Evolutionary conservation across 2,888 invertebrate genomes (phyloP).

Genomic region (Daptonema setosum): DNA sequence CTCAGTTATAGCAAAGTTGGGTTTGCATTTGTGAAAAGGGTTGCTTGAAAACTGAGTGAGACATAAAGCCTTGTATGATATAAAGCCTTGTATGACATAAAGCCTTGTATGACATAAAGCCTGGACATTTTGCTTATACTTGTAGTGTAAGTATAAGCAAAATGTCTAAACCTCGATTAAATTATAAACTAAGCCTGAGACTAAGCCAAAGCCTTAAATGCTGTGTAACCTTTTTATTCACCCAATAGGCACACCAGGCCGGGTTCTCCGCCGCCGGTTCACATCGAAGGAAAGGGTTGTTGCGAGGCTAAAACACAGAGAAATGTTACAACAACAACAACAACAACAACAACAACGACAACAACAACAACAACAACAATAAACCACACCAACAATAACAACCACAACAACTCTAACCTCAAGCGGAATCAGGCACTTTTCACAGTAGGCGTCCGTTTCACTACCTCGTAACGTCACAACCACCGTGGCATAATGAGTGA

Average conservation of each 20-base stretch:
- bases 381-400: neutral
- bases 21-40: too few species aligned
- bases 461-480: slow-evolving; percentile 17
- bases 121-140: too few species aligned
- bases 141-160: too few species aligned
- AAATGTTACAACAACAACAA: neutral
- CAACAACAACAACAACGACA: neutral
- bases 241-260: slow-evolving; percentile 9
- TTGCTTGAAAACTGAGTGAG: too few species aligned
- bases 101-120: too few species aligned
- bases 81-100: too few species aligned
- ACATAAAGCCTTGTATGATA: too few species aligned
- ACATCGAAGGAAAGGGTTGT: slow-evolving; percentile 18
- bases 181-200: too few species aligned
- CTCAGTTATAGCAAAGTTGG: too few species aligned
- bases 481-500: slow-evolving; percentile 24
- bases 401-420: slow-evolving; percentile 3
- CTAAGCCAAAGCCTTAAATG: too few species aligned
- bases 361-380: neutral
- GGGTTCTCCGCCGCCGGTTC: neutral
- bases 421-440: slow-evolving; percentile 11
- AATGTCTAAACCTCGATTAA: too few species aligned
- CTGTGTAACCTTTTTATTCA: slow-evolving; percentile 13
- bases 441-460: slow-evolving; percentile 17
- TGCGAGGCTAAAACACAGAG: slow-evolving; percentile 6